Evolutionary conservation across 2,797 vertebrate species (phyloP).

Genomic region (Carapus acus): DNA sequence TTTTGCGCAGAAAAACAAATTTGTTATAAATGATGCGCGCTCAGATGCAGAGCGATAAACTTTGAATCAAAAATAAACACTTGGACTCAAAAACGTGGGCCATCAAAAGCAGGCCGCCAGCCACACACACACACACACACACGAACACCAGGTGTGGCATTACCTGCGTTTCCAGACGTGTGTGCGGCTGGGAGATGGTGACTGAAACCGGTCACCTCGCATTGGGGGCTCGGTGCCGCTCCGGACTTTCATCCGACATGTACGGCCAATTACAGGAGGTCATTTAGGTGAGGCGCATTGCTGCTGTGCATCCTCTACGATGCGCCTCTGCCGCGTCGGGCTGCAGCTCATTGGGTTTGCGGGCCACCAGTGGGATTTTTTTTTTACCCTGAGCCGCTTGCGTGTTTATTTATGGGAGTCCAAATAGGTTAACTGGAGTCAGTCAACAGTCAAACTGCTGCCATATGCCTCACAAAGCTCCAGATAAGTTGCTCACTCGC

Average conservation of each 20-base stretch:
- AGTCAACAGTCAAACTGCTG: background rate
- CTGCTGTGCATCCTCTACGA: conserved; percentile 50
- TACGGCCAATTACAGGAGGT: conserved; percentile 66
- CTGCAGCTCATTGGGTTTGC: no score
- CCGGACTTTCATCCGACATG: conserved; percentile 62
- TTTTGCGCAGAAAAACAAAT: conserved; percentile 12
- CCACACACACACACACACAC: conserved; percentile 4
- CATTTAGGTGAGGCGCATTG: conserved; percentile 44
- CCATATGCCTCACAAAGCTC: background rate
- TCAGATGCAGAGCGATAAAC: conserved; percentile 14
- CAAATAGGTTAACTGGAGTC: conserved; percentile 6
- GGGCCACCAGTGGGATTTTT: background rate
- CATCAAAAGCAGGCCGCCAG: conserved; percentile 1
- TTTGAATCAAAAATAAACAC: background rate
- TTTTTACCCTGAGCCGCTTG: conserved; percentile 2
- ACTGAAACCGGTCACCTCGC: conserved; percentile 55
- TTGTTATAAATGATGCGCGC: conserved; percentile 19
- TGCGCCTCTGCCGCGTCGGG: no score
- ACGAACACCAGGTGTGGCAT: conserved; percentile 15
- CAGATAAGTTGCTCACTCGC: background rate
- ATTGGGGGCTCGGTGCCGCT: conserved; percentile 29
- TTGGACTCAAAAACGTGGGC: background rate
- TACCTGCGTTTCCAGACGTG: conserved; percentile 54
- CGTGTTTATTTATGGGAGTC: background rate
- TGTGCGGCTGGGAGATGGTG: conserved; percentile 45